Conservation (phyloP, 92 coral and sea anemone genomes). For the Phenganax stokvisi region DNA sequence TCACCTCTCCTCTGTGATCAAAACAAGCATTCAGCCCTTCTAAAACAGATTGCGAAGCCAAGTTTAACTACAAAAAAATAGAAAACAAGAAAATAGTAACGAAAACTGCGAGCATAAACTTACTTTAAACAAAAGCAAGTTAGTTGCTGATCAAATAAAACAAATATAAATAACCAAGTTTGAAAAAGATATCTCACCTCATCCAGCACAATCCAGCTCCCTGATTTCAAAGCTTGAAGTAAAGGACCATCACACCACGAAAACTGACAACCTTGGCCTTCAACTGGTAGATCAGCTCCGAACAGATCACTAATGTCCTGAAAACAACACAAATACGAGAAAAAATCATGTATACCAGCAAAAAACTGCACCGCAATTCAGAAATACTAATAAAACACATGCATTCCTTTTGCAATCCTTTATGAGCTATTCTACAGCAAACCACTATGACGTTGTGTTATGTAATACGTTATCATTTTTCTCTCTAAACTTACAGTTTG, state of each 20-base stretch:
- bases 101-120: neutral
- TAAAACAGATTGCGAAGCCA: slow-evolving; percentile 94
- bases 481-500: slow-evolving; percentile 68
- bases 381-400: neutral
- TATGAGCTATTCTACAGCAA: too few species aligned
- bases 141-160: neutral
- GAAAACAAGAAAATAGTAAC: neutral
- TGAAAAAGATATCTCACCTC: slow-evolving; percentile 51
- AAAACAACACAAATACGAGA: neutral
- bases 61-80: slow-evolving; percentile 58
- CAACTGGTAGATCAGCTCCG: slow-evolving; percentile 94
- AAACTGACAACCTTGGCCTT: slow-evolving; percentile 85
- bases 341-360: neutral
- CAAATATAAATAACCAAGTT: neutral
- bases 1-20: slow-evolving; percentile 95
- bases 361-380: neutral
- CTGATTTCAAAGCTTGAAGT: slow-evolving; percentile 88
- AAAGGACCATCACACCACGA: slow-evolving; percentile 96
- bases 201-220: slow-evolving; percentile 91
- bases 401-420: too few species aligned
- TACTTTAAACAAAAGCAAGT: neutral
- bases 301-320: slow-evolving; percentile 95
- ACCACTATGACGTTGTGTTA: too few species aligned
- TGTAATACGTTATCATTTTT: too few species aligned
- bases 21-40: slow-evolving; percentile 97